These are phyloP conservation scores for Zaprionus capensis DNA, from an alignment of 1,140 invertebrate genomes.

Conservation along the genomic window DNA sequence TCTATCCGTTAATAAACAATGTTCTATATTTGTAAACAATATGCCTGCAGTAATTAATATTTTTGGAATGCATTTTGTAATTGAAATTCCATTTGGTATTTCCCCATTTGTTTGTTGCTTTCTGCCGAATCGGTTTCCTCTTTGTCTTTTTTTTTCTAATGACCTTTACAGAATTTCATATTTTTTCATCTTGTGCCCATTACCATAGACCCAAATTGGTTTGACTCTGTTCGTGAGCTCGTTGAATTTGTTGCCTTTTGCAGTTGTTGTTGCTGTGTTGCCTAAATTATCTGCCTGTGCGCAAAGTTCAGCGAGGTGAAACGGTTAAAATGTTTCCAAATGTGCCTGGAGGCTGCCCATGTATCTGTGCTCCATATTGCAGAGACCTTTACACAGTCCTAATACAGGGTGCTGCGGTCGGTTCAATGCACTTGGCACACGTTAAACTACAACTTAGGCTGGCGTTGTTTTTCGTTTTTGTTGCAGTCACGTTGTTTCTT, in stretches of 20 bases:
- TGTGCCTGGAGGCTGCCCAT: conserved; percentile 26
- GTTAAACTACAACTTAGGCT: conserved; percentile 30
- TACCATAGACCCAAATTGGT: conserved; percentile 36
- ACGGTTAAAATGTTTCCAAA: conserved; percentile 56
- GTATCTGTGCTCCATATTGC: conserved; percentile 28
- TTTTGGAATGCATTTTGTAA: conserved; percentile 9
- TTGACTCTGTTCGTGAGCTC: conserved; percentile 19
- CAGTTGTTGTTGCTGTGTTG: conserved; percentile 28
- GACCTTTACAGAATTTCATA: conserved; percentile 33
- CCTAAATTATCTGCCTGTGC: conserved; percentile 42
- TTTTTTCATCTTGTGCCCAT: conserved; percentile 39
- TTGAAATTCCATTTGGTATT: not conserved
- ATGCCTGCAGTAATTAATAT: not conserved
- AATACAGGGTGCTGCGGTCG: conserved; percentile 33
- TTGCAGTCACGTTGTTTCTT: conserved; percentile 35
- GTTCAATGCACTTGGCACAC: conserved; percentile 37
- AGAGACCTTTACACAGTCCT: conserved; percentile 4
- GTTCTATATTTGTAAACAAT: not conserved
- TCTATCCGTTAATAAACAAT: not conserved
- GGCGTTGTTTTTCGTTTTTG: conserved; percentile 10
- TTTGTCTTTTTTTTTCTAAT: conserved; percentile 15
- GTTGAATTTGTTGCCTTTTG: conserved; percentile 29
- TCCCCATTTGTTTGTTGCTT: conserved; percentile 10
- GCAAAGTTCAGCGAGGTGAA: conserved; percentile 56
- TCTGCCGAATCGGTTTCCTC: conserved; percentile 3